Evolutionary conservation across 2,888 invertebrate genomes (phyloP), one percentile per base, ranked within the genome.

Genomic region (Cephus pygmeus): DNA sequence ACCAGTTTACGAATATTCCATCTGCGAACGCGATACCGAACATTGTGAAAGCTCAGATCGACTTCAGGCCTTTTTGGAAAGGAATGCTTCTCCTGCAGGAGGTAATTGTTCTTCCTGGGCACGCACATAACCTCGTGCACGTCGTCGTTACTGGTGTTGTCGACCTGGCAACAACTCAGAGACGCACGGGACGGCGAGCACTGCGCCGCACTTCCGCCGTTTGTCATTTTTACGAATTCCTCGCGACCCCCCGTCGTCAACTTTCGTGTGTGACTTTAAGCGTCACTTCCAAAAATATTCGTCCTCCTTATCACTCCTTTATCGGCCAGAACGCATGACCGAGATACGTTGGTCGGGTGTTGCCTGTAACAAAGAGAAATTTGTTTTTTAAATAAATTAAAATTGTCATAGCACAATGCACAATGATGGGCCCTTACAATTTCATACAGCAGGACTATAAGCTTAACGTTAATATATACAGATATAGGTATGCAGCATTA

Each of bases 11-110:
- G 91, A 73, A 94, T 84, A 36, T 92, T 92, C 91, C 95, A 94
- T 73, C 92, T 92, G 82, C 92, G 93, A 56, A 96, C 93, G 9
- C 92, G 91, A 87, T 95, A 96, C 1, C 93, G 93, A 56, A 97
- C 93, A 86, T 96, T 93, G 78, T 93, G 93, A 88, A 96, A 97
- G 81, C 94, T 93, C 77, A 97, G 91, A 83, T 95, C 93, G 78
- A 96, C 93, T 15, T 94, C 94, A 73, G 94, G 93, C 82, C 95
- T 93, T 79, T 91, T 92, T 4, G 93, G 93, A 78, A 94, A 94
- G 34, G 90, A 89, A 77, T 92, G 91, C 56, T 91, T 92, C 79
- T 91, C 91, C 79, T 90, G 86, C 34, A 87, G 40, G 69, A 88
- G 88, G 73, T 89, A 90, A 78, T 88, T 87, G 31, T 89, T 88